Percentiles rank a stretch among this genome's conserved stretches.
These are phyloP conservation scores for Pteruthius melanotis DNA, from an alignment of 2,113 vertebrate species.

Conservation along the genomic window DNA sequence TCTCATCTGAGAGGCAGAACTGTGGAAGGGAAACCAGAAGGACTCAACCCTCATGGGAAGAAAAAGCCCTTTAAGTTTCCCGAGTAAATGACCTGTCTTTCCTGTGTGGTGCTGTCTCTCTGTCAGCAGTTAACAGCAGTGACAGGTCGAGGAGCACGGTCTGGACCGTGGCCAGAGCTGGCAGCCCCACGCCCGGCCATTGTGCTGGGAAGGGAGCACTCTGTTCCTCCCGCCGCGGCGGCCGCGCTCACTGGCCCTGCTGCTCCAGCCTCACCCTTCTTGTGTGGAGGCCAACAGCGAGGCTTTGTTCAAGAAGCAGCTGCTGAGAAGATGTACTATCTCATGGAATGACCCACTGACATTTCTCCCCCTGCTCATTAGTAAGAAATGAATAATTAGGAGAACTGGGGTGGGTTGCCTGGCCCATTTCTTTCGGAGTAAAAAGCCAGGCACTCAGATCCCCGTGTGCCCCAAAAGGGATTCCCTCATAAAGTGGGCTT, in stretches of 20 bases:
- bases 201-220: neutral
- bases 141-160: neutral
- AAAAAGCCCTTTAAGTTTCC: neutral
- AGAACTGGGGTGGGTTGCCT: neutral
- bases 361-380: constrained; percentile 32
- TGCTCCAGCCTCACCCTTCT: constrained; percentile 45
- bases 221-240: neutral
- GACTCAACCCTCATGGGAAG: neutral
- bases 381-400: neutral
- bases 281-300: constrained; percentile 35
- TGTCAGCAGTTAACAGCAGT: neutral
- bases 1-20: neutral
- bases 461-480: neutral
- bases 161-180: constrained; percentile 17
- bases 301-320: constrained; percentile 47
- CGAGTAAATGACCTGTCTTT: neutral
- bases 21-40: neutral
- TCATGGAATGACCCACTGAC: constrained; percentile 37
- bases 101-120: neutral
- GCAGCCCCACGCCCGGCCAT: neutral
- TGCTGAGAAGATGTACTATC: constrained; percentile 38
- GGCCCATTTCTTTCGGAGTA: neutral
- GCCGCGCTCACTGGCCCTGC: neutral
- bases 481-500: neutral
- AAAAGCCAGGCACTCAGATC: neutral